Base-by-base conservation (phyloP, 2,797 vertebrate species). In the Spatula clypeata region DNA sequence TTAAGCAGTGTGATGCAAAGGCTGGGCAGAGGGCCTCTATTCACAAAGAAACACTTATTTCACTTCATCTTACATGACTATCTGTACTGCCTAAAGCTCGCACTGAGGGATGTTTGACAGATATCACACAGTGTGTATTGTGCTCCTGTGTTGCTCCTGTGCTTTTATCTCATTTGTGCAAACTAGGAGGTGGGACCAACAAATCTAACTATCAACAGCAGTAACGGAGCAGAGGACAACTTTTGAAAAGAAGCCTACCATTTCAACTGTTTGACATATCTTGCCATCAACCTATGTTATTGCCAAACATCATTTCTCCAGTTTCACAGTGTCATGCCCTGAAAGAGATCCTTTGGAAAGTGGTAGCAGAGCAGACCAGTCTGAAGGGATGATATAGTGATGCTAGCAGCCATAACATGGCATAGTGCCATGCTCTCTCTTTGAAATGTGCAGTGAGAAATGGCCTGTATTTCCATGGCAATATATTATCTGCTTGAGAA, bases 1-100 rank as follows among this genome's bases (percentile, higher is more conserved):
- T 87, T 95, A 93, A 97, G 97, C 95, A 96, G 88, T 92, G 92
- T 97, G 97, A 91, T 97, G 95, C 94, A 97, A 95, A 97, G 81
- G 54, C 94, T 92, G 93, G 87, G 95, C 95, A 96, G 75, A 94
- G 51, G 82, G 95, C 86, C 81, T 71, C 86, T 83, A 49, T 88
- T 96, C 97, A 97, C 96, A 97, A 96, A 97, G 88, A 70, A 94
- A 67, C 67, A 76, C 75, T 97, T 97, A 94, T 94, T 97, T 96
- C 82, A 79, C 88, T 94, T 79, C 89, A 86, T 94, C 71, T 96
- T 91, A 67, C 60, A 86, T 10, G 40, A 27, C 54, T 96, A 95
- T 97, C 94, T 93, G 76, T 86, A 47, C 90, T 3, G 2, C 92
- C 92, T 85, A 93, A 93, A 60, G 80, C 71, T 92, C 92, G 64